Evolutionary conservation across 1,140 invertebrate genomes (phyloP), one percentile per base, ranked within the genome.

Genomic region (Vollenhovia emeryi): DNA sequence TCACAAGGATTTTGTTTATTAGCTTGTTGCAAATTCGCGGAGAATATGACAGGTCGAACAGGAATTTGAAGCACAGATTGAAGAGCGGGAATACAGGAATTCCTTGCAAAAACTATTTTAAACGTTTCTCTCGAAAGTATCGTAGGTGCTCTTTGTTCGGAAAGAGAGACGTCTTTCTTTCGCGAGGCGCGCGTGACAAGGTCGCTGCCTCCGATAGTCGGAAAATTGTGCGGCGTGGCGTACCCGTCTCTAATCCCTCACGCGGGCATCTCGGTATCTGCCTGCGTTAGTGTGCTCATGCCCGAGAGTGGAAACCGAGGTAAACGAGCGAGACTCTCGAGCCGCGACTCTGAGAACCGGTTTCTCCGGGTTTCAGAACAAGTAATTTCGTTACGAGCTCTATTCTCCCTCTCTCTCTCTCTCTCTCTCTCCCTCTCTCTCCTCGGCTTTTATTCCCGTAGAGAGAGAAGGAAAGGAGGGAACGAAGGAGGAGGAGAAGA

Each of bases 301-400:
- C 27, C 64, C 48, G 50, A 55, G 50, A 80, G 50, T 80, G 64
- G 50, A 71, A 57, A 71, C 66, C 48, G 86, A 73, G 74, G 59
- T 48, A 40, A 78, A 30, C 30, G 76, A 88, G 87, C 50, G 86
- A 88, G 84, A 68, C 43, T 62, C 57, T 87, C 74, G 71, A 57
- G 36, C 57, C 78, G 50, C 86, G 52, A 74, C 57, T 55, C 36
- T 43, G 64, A 66, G 52, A 89, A 89, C 87, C 87, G 87, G 87
- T 89, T 89, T 89, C 87, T 86, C 75, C 76, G n/a, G 87, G 68
- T 88, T 79, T 88, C 82, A 68, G 74, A 71, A 84, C 75, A 64
- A 88, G 87, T 86, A 89, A 89, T 89, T 88, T 84, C 45, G 73
- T 74, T 76, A 84, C 80, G 40, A 76, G 27, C 71, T 85, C 33